These are phyloP conservation scores for Holcopasites calliopsidis DNA, from an alignment of 1,140 invertebrate genomes.

Conservation along the genomic window DNA sequence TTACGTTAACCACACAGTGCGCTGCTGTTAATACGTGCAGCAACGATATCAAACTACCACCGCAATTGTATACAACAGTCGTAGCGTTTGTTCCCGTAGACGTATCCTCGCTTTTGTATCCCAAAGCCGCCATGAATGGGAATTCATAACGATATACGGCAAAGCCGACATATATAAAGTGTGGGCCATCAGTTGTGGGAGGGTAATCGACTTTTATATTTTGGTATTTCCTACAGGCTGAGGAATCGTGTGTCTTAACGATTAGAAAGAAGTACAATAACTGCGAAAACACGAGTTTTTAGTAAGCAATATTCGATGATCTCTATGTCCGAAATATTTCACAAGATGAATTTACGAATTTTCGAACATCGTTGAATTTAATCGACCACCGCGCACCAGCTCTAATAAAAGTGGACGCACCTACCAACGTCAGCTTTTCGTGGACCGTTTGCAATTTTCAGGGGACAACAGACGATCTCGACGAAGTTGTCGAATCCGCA, in stretches of 20 bases:
- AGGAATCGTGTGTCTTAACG: no score
- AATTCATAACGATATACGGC: conserved; percentile 58
- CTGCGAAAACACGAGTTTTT: no score
- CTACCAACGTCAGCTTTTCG: conserved; percentile 47
- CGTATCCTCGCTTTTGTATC: conserved; percentile 53
- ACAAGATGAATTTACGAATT: no score
- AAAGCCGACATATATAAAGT: conserved; percentile 63
- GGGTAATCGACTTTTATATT: no score
- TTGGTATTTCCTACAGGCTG: no score
- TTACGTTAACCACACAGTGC: conserved; percentile 83
- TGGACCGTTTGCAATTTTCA: background rate
- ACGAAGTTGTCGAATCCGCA: conserved; percentile 65
- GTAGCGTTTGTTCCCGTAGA: background rate
- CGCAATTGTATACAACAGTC: conserved; percentile 84
- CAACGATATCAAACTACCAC: conserved; percentile 88
- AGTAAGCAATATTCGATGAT: no score
- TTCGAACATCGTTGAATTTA: no score
- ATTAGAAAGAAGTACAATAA: no score
- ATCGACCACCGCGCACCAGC: no score
- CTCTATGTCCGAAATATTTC: no score
- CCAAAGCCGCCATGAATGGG: conserved; percentile 71
- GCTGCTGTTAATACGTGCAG: conserved; percentile 90
- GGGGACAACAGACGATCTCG: conserved; percentile 74
- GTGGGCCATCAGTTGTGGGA: no score
- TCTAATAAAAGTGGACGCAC: no score